Evolutionary conservation across 2,797 vertebrate genomes (phyloP).

Genomic region (Gambusia yucatana): DNA sequence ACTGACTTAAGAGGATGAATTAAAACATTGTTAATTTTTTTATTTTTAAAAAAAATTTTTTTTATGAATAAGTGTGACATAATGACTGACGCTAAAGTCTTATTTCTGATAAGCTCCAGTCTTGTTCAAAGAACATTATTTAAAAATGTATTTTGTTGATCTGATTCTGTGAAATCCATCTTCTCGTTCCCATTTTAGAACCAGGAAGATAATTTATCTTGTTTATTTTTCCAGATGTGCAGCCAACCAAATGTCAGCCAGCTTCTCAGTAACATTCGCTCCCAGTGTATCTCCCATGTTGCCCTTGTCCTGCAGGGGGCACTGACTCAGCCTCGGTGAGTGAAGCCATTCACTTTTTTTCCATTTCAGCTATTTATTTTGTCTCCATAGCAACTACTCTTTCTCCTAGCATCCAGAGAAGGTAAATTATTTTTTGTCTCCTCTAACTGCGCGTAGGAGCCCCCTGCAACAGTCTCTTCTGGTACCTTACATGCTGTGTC

Average conservation of each 20-base stretch:
- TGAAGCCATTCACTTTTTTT: neutral
- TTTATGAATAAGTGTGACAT: neutral
- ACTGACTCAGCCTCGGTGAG: conserved; percentile 94
- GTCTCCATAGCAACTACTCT: conserved; percentile 65
- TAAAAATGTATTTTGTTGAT: conserved; percentile 14
- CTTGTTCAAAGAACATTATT: conserved; percentile 12
- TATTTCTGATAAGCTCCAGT: conserved; percentile 23
- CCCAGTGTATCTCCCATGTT: conserved; percentile 97
- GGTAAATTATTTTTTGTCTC: conserved; percentile 18
- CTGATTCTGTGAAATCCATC: neutral
- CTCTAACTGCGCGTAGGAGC: conserved; percentile 77
- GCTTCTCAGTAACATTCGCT: conserved; percentile 98
- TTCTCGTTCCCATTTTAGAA: neutral
- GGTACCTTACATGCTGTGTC: conserved; percentile 98
- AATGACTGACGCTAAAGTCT: conserved; percentile 15
- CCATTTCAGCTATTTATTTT: conserved; percentile 1
- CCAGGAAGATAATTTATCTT: conserved; percentile 1
- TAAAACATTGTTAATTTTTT: neutral
- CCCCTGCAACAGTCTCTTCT: conserved; percentile 92
- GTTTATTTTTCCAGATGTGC: conserved; percentile 86
- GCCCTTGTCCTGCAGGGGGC: conserved; percentile 95
- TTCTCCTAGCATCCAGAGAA: conserved; percentile 35
- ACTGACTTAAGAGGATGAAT: neutral
- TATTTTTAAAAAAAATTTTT: neutral
- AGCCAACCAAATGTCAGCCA: conserved; percentile 97